Evolutionary conservation across 2,888 invertebrate species (phyloP).

Genomic region (Autographa pulchrina): DNA sequence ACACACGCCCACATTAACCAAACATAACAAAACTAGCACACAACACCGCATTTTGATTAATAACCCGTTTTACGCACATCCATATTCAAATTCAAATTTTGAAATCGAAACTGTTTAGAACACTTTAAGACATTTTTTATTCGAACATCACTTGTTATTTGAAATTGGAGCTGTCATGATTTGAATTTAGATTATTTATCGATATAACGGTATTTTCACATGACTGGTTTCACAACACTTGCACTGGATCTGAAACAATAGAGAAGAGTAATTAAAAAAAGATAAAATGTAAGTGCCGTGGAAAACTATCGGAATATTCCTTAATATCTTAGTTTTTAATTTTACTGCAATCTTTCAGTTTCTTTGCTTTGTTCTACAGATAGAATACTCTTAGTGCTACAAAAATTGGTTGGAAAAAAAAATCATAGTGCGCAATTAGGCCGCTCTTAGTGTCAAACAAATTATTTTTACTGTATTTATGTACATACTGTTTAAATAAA

Average conservation of each 20-base stretch:
- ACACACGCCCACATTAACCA: conserved; percentile 65
- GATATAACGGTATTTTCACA: conserved; percentile 30
- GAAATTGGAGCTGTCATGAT: conserved; percentile 28
- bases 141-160: conserved; percentile 14
- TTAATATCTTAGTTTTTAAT: neutral
- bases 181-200: conserved; percentile 23
- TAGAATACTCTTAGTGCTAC: no score
- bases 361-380: no score
- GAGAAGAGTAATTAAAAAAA: conserved; percentile 21
- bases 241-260: conserved; percentile 62
- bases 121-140: neutral
- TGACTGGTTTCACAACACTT: conserved; percentile 29
- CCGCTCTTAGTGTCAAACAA: no score
- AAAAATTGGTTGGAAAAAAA: no score
- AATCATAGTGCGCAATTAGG: no score
- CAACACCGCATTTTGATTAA: conserved; percentile 74
- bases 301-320: neutral
- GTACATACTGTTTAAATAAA: no score
- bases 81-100: conserved; percentile 26
- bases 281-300: neutral
- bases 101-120: conserved; percentile 3
- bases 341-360: no score
- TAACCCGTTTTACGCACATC: conserved; percentile 10
- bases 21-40: conserved; percentile 60
- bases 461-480: no score